Base-by-base conservation (phyloP, 2,888 invertebrate species). In the Itoplectis maculator region DNA sequence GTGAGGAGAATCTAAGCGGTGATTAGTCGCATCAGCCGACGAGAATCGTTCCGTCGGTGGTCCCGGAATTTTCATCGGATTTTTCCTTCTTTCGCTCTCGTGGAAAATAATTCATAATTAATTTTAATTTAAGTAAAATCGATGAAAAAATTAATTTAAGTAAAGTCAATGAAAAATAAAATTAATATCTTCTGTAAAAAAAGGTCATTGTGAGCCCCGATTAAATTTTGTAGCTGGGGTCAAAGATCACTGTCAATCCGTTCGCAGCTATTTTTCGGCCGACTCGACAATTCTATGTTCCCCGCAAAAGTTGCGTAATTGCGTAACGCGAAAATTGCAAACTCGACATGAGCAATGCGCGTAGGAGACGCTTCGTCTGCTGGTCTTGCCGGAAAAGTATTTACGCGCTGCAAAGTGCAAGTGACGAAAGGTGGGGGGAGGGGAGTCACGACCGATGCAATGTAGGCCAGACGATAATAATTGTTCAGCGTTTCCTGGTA, bases 401-500 rank as follows among this genome's bases (percentile, higher is more conserved):
- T 40, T 74, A 51, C 77, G 59, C 76, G 59, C 75, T 79, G 74
- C 68, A 69, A 51, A 76, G 18, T 66, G 85, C 29, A 87, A 86
- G 85, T 83, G 86, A 88, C 84, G 79, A 77, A 82, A 82, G 79
- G 81, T 78, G 75, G 29, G 42, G 18, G 40, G n/a, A 40, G 18
- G 66, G 77, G 81, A 68, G 74, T 79, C 37, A 59, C 70, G 79
- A 79, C 45, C 76, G 80, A 72, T 82, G 76, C 85, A 84, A 90
- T 91, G 88, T 91, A 89, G 90, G 90, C 89, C 91, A 91, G 91
- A 90, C 90, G 87, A 86, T 86, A 90, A 90, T 90, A 90, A 90
- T 90, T 90, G 88, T 91, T 90, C 84, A 88, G 87, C 89, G 82
- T 90, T 91, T 91, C 91, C 91, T 91, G 90, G 90, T 90, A 88